Evolutionary conservation across 2,888 invertebrate species (phyloP).

Genomic region (Dicycla oo): DNA sequence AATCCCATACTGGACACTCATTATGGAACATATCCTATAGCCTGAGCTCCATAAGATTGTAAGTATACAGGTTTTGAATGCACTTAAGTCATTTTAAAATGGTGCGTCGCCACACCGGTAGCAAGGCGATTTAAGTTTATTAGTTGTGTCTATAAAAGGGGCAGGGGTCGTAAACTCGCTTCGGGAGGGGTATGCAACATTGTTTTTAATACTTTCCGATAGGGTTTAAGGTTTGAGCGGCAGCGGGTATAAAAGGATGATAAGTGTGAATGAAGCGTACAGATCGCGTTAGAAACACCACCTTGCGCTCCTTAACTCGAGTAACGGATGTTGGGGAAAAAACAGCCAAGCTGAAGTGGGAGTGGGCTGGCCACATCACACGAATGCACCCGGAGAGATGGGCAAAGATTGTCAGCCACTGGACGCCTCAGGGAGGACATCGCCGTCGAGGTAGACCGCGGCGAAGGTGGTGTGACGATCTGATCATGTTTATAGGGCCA

Average conservation of each 20-base stretch:
- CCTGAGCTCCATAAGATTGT: conserved; percentile 29
- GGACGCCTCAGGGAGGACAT: too few relatives aligned
- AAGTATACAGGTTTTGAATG: conserved; percentile 18
- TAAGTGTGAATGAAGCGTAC: not conserved
- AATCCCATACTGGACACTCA: conserved; percentile 57
- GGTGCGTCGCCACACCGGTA: conserved; percentile 65
- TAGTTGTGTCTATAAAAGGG: conserved; percentile 87
- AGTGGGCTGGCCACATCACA: too few relatives aligned
- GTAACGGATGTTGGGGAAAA: too few relatives aligned
- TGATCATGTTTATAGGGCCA: too few relatives aligned
- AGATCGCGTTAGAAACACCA: too few relatives aligned
- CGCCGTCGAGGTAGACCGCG: too few relatives aligned
- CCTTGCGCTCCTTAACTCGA: too few relatives aligned
- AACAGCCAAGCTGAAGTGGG: too few relatives aligned
- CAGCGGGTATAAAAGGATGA: not conserved
- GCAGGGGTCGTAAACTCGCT: conserved; percentile 81
- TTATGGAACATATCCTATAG: conserved; percentile 35
- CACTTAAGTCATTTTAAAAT: conserved; percentile 52
- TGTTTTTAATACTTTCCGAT: conserved; percentile 78
- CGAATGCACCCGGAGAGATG: too few relatives aligned
- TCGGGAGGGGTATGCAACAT: conserved; percentile 75
- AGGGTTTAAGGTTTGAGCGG: conserved; percentile 49
- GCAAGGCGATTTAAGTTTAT: conserved; percentile 86
- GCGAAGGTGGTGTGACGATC: too few relatives aligned
- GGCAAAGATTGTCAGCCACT: too few relatives aligned